A percentile compares a stretch with the other conserved stretches of the same genome.
phyloP scores from a whole-genome alignment of 2,113 vertebrate genomes.

The Recurvirostra avosetta region DNA sequence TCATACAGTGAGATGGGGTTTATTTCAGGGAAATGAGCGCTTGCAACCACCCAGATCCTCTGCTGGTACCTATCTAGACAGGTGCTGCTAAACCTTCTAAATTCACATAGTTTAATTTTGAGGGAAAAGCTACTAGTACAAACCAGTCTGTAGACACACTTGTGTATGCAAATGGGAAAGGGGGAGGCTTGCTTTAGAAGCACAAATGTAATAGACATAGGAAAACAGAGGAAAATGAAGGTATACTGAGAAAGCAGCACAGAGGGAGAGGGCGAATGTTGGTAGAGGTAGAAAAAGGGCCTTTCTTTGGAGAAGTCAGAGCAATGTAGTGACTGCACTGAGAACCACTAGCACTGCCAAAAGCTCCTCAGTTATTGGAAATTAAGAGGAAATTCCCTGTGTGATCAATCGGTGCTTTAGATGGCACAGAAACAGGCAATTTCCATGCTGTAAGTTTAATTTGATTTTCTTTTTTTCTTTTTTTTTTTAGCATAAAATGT shows the following conservation, averaged over 20 bases:
- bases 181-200: neutral
- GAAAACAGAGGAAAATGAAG: neutral
- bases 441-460: neutral
- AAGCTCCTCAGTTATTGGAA: neutral
- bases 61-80: neutral
- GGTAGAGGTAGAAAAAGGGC: neutral
- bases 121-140: neutral
- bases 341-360: neutral
- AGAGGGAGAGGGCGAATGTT: neutral
- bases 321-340: neutral
- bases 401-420: neutral
- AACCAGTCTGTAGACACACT: neutral
- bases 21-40: neutral
- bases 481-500: neutral
- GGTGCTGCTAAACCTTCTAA: neutral
- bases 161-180: neutral
- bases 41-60: neutral
- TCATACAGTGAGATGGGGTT: neutral
- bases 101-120: neutral
- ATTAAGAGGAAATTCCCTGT: neutral
- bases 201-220: neutral
- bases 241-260: neutral
- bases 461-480: neutral
- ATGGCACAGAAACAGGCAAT: neutral
- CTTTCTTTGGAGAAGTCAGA: neutral